Evolutionary conservation across 2,113 vertebrate species (phyloP).

Genomic region (Ginglymostoma cirratum): DNA sequence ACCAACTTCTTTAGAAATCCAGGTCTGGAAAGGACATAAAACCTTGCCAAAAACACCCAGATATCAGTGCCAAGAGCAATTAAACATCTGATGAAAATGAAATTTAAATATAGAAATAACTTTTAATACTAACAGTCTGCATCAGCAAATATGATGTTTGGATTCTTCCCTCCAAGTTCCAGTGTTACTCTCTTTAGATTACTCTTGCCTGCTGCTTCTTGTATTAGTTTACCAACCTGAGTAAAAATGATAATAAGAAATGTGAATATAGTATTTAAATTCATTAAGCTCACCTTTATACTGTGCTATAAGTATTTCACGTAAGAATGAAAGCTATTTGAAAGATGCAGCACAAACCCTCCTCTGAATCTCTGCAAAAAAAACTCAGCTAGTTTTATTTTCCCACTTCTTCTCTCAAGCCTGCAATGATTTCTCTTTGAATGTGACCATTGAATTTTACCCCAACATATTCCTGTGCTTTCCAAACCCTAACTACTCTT

Average conservation of each 20-base stretch:
- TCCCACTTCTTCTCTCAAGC: too few relatives aligned
- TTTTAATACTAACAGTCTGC: slow-evolving; percentile 68
- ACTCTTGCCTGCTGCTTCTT: slow-evolving; percentile 75
- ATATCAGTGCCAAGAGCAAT: not conserved
- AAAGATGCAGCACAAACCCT: not conserved
- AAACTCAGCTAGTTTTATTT: too few relatives aligned
- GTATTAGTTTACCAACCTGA: slow-evolving; percentile 78
- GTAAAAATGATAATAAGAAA: slow-evolving; percentile 36
- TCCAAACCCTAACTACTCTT: too few relatives aligned
- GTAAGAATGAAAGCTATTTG: not conserved
- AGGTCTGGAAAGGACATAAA: not conserved
- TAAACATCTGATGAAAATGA: not conserved
- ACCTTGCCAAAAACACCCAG: not conserved
- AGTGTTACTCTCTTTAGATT: slow-evolving; percentile 80
- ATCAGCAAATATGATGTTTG: slow-evolving; percentile 79
- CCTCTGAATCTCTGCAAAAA: too few relatives aligned
- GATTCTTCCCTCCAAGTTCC: slow-evolving; percentile 84
- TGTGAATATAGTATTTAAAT: not conserved
- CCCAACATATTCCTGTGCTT: too few relatives aligned
- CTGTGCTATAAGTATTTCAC: not conserved
- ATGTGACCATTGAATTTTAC: too few relatives aligned
- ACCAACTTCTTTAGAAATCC: not conserved
- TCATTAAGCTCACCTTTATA: not conserved
- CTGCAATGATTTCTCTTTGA: too few relatives aligned
- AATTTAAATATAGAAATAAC: not conserved